Conservation (phyloP, 1,140 invertebrate genomes). For the Dreissena rostriformis region DNA sequence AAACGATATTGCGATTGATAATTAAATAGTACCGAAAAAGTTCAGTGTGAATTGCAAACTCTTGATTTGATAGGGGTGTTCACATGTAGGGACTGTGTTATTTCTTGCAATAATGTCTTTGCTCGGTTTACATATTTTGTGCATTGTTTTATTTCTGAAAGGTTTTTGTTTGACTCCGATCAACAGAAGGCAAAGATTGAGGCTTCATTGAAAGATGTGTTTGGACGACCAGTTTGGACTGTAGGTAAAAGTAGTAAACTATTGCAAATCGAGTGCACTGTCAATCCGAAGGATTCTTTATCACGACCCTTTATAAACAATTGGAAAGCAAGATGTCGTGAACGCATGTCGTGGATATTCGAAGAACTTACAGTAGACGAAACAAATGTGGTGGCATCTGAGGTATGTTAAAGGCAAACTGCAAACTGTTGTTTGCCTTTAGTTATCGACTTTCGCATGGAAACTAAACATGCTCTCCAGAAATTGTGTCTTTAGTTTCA, state of each 20-base stretch:
- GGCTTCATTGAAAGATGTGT: neutral
- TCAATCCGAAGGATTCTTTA: slow-evolving; percentile 10
- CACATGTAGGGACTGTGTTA: neutral
- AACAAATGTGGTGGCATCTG: slow-evolving; percentile 10
- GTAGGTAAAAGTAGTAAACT: neutral
- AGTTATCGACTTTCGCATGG: too few species aligned
- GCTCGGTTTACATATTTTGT: neutral
- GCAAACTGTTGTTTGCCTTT: too few species aligned
- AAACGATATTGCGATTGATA: too few species aligned
- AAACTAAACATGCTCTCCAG: too few species aligned
- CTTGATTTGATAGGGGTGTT: neutral
- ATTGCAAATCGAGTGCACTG: slow-evolving; percentile 6
- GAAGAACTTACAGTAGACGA: neutral
- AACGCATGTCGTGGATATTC: neutral
- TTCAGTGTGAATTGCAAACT: neutral
- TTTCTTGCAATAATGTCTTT: neutral
- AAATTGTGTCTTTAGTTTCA: too few species aligned
- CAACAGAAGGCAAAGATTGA: neutral
- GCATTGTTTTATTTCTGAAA: neutral
- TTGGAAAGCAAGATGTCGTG: slow-evolving; percentile 14
- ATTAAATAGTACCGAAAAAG: neutral
- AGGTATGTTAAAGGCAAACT: neutral
- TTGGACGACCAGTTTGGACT: slow-evolving; percentile 7
- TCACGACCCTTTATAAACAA: neutral
- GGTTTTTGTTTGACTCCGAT: neutral